Base-by-base conservation (phyloP, 1,140 invertebrate species). In the Drosophila lini region DNA sequence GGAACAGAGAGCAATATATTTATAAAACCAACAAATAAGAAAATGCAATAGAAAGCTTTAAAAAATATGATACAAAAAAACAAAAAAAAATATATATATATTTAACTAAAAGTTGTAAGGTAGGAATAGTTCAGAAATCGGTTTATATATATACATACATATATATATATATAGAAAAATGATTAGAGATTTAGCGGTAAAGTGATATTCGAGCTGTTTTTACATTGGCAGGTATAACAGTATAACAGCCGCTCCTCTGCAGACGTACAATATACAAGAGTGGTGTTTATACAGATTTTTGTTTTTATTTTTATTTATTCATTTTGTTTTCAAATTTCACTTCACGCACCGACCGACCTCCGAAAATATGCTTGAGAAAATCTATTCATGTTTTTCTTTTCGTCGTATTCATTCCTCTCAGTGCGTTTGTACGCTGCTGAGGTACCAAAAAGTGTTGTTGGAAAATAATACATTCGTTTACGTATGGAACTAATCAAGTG, bases 321-420 rank as follows among this genome's bases (percentile, higher is more conserved):
- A 28, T 40, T 56, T 55, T 22, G 22, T 22, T 71, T 60, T 69
- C 8, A 53, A 56, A 55, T 63, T 62, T 32, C 57, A 69, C 68
- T 86, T 82, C 55, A 71, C 63, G 81, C 74, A 89, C 84, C 88
- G 83, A 91, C 89, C 90, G 90, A 88, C 84, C 83, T 91, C 88
- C 86, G 81, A 84, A 74, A 91, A 91, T 91, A 91, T 91, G 90
- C 90, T 91, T 90, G 90, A 91, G 90, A 91, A 91, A 91, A 89
- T 91, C 90, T 91, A 91, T 91, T 89, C 45, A 86, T 74, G 80
- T 88, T 67, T 82, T 80, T 75, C 74, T 78, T 53, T 85, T 79
- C 74, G 64, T 76, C 56, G 47, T 81, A 76, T 78, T 65, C 50
- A 55, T 73, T 50, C 53, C 36, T 70, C 62, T 31, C 47, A 44